Conservation (phyloP, 2,888 invertebrate species). For the Scaptomyza caliginosa region DNA sequence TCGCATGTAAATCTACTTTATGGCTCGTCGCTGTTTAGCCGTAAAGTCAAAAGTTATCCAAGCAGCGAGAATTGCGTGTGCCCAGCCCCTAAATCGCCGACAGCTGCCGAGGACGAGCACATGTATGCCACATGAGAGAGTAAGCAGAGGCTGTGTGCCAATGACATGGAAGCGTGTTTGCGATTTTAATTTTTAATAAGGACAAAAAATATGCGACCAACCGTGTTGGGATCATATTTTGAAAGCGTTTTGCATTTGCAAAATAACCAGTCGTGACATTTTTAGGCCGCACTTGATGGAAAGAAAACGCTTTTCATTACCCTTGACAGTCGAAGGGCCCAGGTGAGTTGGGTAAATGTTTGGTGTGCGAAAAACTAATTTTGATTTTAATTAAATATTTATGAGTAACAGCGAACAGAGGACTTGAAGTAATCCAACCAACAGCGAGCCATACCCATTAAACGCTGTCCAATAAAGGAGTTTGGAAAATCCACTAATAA, state of each 20-base stretch:
- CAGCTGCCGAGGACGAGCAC: not conserved
- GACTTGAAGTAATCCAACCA: slow-evolving; percentile 21
- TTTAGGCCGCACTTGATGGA: slow-evolving; percentile 53
- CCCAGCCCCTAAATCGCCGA: slow-evolving; percentile 60
- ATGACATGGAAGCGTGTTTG: slow-evolving; percentile 39
- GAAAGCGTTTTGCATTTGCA: slow-evolving; percentile 52
- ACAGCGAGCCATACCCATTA: slow-evolving; percentile 4
- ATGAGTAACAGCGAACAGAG: slow-evolving; percentile 36
- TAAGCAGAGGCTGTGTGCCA: slow-evolving; percentile 10
- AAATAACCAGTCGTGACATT: slow-evolving; percentile 53
- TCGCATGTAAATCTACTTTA: slow-evolving; percentile 71
- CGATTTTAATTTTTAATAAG: slow-evolving; percentile 76
- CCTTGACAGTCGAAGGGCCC: slow-evolving; percentile 17
- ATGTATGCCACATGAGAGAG: not conserved
- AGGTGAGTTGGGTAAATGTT: slow-evolving; percentile 20
- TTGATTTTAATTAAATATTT: slow-evolving; percentile 79
- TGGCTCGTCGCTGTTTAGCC: slow-evolving; percentile 14
- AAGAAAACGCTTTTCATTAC: slow-evolving; percentile 50
- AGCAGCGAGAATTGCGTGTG: slow-evolving; percentile 63
- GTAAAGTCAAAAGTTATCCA: slow-evolving; percentile 60
- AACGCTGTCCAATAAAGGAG: not conserved
- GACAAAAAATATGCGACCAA: not conserved
- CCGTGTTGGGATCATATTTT: slow-evolving; percentile 35
- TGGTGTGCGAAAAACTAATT: slow-evolving; percentile 63
- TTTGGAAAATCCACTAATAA: slow-evolving; percentile 62